Evolutionary conservation across 1,140 invertebrate genomes (phyloP), one percentile per base, ranked within the genome.

Genomic region (Leptinotarsa defecta): DNA sequence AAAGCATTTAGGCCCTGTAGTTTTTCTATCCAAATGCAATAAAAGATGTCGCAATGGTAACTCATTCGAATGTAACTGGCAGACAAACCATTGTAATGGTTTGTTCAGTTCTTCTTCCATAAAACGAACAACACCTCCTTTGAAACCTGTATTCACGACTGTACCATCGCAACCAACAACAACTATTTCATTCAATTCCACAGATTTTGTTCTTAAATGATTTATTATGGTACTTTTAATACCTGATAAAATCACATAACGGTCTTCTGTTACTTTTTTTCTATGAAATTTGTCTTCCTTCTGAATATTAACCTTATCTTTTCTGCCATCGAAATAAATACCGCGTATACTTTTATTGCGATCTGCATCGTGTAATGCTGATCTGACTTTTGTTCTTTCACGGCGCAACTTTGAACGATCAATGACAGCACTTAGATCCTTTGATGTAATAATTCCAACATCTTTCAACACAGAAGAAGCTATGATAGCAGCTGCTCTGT

Each of bases 131-230:
- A 80, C 76, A 67, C 82, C 81, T 71, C 78, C 73, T 71, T 81
- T 75, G 64, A 74, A 78, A 13, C 81, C 83, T 63, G 78, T 82
- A 73, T 85, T 85, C 4, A 78, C 77, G 22, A 75, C 78, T 43
- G 82, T 84, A 22, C 84, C 81, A 73, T 84, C 83, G 75, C 82
- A 85, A 64, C 83, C 71, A 61, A 27, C 43, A 71, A 57, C 17
- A 71, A 57, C 17, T 63, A 79, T 67, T 71, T 78, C 76, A 61
- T 63, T 27, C 20, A 75, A 20, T 34, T 79, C 20, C 52, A 75
- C 68, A 11, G 48, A 62, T 62, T 78, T 78, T 8, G 27, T 48
- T 72, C 64, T 78, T 24, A 79, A 79, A 34, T 68, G 49, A 49
- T 52, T 61, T 79, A 68, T 19, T 27, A 79, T 75, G 49, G 76